A percentile compares a stretch with the other conserved stretches of the same genome.
These are phyloP conservation scores for Rosalia funebris DNA, from an alignment of 2,888 invertebrate genomes.

Conservation along the genomic window DNA sequence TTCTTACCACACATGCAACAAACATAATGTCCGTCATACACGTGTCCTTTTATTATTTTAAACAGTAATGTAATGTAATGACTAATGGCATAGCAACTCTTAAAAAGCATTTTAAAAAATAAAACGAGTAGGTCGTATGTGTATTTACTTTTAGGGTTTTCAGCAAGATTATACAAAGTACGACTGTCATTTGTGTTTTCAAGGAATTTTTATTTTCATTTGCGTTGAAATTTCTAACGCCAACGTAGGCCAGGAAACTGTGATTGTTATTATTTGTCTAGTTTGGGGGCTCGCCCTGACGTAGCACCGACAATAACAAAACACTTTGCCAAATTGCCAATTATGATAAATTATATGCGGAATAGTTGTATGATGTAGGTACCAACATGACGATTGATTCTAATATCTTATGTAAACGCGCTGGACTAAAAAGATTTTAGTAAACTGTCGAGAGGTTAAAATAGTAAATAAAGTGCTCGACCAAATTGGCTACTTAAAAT, in stretches of 20 bases:
- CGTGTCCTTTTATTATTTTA: too few relatives aligned
- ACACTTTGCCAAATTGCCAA: slow-evolving; percentile 19
- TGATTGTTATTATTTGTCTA: slow-evolving; percentile 6
- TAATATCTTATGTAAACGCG: background rate
- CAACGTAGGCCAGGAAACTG: slow-evolving; percentile 6
- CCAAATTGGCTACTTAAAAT: background rate
- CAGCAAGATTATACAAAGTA: too few relatives aligned
- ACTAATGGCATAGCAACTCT: too few relatives aligned
- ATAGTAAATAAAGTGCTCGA: background rate
- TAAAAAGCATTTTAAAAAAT: too few relatives aligned
- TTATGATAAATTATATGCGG: slow-evolving; percentile 3
- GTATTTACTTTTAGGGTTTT: too few relatives aligned
- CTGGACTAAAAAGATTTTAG: background rate
- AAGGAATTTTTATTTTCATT: too few relatives aligned
- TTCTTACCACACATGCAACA: too few relatives aligned
- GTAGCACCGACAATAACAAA: slow-evolving; percentile 18
- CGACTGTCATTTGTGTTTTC: too few relatives aligned
- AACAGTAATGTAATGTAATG: too few relatives aligned
- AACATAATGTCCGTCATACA: too few relatives aligned
- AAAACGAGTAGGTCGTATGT: too few relatives aligned
- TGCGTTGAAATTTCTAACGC: background rate
- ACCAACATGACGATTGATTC: background rate
- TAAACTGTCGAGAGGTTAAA: background rate
- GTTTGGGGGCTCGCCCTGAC: slow-evolving; percentile 22
- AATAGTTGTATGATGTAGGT: background rate